phyloP scores from a whole-genome alignment of 2,797 vertebrate species.

The Rhinichthys osculus region DNA sequence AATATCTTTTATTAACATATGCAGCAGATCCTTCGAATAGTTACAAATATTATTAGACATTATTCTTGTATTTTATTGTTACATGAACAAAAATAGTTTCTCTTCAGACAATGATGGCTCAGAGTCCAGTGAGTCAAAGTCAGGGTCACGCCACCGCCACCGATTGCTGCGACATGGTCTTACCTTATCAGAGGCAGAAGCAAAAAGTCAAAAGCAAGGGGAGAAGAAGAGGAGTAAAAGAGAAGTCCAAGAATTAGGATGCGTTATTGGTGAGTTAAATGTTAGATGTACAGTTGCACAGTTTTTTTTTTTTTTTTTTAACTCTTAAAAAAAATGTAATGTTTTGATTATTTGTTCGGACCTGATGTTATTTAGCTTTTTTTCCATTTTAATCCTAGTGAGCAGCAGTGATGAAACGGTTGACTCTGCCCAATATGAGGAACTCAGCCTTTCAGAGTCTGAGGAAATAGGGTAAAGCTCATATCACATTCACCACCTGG shows the following conservation, averaged over 20 bases:
- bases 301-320: not conserved
- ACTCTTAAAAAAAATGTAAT: not conserved
- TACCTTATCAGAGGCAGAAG: constrained; percentile 79
- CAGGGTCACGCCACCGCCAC: constrained; percentile 83
- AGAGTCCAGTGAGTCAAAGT: constrained; percentile 71
- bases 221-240: constrained; percentile 65
- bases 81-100: not conserved
- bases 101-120: constrained; percentile 63
- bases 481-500: not conserved
- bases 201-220: constrained; percentile 60
- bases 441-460: constrained; percentile 83
- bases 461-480: constrained; percentile 62
- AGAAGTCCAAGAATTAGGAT: not conserved
- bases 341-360: not conserved
- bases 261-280: constrained; percentile 16
- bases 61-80: not conserved
- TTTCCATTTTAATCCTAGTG: constrained; percentile 61
- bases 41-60: not conserved
- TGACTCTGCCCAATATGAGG: constrained; percentile 78
- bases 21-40: not conserved
- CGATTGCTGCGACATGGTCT: constrained; percentile 88
- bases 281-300: not conserved
- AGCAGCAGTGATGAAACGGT: constrained; percentile 75
- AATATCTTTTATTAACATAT: not conserved
- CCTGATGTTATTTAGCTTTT: not conserved